phyloP scores from a whole-genome alignment of 2,888 invertebrate genomes.

The Lasioglossum oenotherae region DNA sequence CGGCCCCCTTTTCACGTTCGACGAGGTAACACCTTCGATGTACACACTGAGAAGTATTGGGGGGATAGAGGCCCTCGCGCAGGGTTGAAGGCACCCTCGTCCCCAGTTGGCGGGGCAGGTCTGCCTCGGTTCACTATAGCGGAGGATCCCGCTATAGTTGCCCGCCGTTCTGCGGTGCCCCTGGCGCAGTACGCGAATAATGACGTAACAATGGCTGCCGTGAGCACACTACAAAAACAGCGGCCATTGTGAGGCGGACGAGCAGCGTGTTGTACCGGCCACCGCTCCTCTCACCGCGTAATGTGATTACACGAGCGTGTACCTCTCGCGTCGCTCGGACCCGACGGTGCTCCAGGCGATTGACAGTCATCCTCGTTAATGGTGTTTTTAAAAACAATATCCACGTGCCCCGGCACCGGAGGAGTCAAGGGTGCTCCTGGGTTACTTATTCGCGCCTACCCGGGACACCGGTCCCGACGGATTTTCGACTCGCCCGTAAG shows the following conservation, averaged over 20 bases:
- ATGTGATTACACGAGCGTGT: constrained; percentile 79
- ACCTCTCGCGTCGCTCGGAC: constrained; percentile 43
- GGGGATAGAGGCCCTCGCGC: background rate
- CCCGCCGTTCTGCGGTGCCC: constrained; percentile 62
- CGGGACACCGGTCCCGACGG: constrained; percentile 7
- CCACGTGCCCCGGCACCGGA: constrained; percentile 71
- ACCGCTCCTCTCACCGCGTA: constrained; percentile 68
- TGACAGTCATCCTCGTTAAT: constrained; percentile 83
- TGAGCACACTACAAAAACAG: constrained; percentile 79
- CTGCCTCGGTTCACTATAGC: constrained; percentile 63
- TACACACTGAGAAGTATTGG: constrained; percentile 50
- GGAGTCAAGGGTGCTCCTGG: constrained; percentile 66
- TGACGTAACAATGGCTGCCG: constrained; percentile 83
- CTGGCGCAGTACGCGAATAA: constrained; percentile 79
- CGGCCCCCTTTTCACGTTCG: constrained; percentile 28
- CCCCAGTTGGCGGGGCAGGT: constrained; percentile 58
- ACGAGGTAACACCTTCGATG: constrained; percentile 73
- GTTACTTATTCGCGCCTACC: constrained; percentile 58
- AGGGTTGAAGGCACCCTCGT: constrained; percentile 43
- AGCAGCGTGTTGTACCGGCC: constrained; percentile 45
- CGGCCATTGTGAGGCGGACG: constrained; percentile 76
- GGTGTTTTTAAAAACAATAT: constrained; percentile 84
- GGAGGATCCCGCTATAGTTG: constrained; percentile 64
- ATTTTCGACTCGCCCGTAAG: constrained; percentile 17
- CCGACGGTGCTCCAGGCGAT: constrained; percentile 73